Conservation (phyloP, 2,797 vertebrate species). For the Lacerta viridis region DNA sequence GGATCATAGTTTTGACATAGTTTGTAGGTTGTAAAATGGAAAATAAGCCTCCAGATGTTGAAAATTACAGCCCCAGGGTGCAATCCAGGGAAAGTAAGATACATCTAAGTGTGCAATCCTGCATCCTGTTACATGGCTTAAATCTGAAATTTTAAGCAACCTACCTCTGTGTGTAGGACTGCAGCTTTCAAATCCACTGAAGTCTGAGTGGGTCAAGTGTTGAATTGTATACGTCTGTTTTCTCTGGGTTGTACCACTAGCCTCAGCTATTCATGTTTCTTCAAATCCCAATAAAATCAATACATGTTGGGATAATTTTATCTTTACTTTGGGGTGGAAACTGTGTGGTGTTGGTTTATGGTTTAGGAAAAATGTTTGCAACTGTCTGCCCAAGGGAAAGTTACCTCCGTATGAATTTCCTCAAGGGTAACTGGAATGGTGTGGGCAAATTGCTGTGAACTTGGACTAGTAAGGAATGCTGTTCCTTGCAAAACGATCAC, state of each 20-base stretch:
- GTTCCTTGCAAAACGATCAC: not conserved
- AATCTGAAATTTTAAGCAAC: slow-evolving; percentile 18
- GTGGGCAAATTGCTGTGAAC: not conserved
- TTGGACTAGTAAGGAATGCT: not conserved
- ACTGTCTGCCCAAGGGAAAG: not conserved
- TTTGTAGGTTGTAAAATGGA: slow-evolving; percentile 22
- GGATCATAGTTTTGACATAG: slow-evolving; percentile 17
- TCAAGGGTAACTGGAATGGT: not conserved
- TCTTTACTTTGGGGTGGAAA: slow-evolving; percentile 18
- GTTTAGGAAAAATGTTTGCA: not conserved
- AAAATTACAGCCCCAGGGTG: not conserved
- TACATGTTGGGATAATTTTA: not conserved
- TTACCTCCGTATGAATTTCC: not conserved
- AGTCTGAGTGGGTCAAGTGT: not conserved
- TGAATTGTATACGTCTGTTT: not conserved
- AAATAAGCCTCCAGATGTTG: slow-evolving; percentile 31
- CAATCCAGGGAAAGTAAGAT: slow-evolving; percentile 1
- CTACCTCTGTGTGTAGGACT: slow-evolving; percentile 2
- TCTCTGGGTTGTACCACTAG: not conserved
- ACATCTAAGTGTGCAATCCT: slow-evolving; percentile 8
- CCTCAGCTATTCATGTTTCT: slow-evolving; percentile 3
- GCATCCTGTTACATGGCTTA: not conserved
- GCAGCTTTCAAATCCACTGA: slow-evolving; percentile 6
- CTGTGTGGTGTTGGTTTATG: not conserved
- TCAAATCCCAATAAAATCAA: slow-evolving; percentile 3